Base-by-base conservation (phyloP, 2,888 invertebrate genomes). In the Galeruca laticollis region DNA sequence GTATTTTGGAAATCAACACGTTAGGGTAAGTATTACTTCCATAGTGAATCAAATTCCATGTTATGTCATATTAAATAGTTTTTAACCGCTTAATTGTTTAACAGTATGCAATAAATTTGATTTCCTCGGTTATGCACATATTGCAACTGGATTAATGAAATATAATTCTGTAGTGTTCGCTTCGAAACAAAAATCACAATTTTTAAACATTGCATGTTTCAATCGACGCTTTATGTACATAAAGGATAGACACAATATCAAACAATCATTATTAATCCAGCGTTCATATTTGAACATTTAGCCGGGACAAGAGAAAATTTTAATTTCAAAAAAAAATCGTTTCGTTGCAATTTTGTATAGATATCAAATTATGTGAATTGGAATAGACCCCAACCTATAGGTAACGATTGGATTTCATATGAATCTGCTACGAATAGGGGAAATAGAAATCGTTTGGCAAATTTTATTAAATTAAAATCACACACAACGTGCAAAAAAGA, bases 211-310 rank as follows among this genome's bases (percentile, higher is more conserved):
- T 6, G 6, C 26, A 5, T 6, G 26, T 26, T 47, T 47, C 47
- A 47, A 47, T 47, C 15, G 18, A 47, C 9, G 47, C 47, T 43
- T 20, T 47, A 47, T 35, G 15, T 52, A 52, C 52, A 33, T 13
- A 62, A 26, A 49, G 33, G 49, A 51, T 49, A 61, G 35, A 61
- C 33, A 33, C 61, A 51, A 51, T 61, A 49, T 35, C 61, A 61
- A 62, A 62, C 62, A 62, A 62, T 62, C 52, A 62, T 62, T 62
- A 62, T 52, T 62, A 62, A 62, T 62, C 52, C 62, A 18, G 21
- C 37, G 37, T 18, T 37, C 31, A 26, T 64, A 64, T 64, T 64
- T 64, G 56, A 40, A 64, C 54, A 43, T 64, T 64, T 43, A 54
- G 54, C 18, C 21, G 40, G 31, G 43, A 31, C 37, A 63, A 63